phyloP scores from a whole-genome alignment of 2,888 invertebrate species.

The Luperina nickerlii region DNA sequence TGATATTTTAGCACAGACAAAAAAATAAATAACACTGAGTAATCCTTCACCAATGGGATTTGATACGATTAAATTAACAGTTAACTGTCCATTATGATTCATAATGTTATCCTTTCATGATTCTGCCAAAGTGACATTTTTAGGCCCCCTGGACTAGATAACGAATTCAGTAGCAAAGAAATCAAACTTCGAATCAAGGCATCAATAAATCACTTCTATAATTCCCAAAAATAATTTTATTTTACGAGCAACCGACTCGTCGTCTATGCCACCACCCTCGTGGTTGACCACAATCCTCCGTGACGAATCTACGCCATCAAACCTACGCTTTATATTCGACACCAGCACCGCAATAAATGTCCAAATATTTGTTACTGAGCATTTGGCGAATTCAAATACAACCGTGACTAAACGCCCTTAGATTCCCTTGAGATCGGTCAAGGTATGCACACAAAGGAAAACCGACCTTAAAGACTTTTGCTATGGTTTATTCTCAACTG shows the following conservation, averaged over 20 bases:
- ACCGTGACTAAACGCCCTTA: constrained; percentile 87
- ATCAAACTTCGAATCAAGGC: constrained; percentile 1
- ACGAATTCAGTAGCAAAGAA: background rate
- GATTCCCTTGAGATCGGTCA: constrained; percentile 87
- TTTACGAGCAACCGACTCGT: constrained; percentile 38
- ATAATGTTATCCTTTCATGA: too few relatives aligned
- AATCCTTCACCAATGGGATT: too few relatives aligned
- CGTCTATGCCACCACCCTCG: constrained; percentile 51
- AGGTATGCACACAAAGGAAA: constrained; percentile 64
- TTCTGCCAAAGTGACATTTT: too few relatives aligned
- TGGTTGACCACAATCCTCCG: constrained; percentile 76
- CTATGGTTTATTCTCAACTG: constrained; percentile 36
- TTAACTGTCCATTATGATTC: too few relatives aligned
- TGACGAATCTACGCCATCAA: constrained; percentile 82
- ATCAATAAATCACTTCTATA: constrained; percentile 25
- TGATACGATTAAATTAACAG: too few relatives aligned
- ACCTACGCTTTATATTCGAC: constrained; percentile 87
- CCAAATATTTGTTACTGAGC: constrained; percentile 89
- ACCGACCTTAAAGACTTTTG: constrained; percentile 52
- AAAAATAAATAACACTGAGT: too few relatives aligned
- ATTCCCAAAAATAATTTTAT: constrained; percentile 32
- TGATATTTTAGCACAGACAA: too few relatives aligned
- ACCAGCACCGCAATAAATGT: constrained; percentile 87
- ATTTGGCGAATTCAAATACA: constrained; percentile 88
- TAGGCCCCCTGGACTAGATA: background rate